phyloP scores from a whole-genome alignment of 2,797 vertebrate species.

The Microcaecilia unicolor region DNA sequence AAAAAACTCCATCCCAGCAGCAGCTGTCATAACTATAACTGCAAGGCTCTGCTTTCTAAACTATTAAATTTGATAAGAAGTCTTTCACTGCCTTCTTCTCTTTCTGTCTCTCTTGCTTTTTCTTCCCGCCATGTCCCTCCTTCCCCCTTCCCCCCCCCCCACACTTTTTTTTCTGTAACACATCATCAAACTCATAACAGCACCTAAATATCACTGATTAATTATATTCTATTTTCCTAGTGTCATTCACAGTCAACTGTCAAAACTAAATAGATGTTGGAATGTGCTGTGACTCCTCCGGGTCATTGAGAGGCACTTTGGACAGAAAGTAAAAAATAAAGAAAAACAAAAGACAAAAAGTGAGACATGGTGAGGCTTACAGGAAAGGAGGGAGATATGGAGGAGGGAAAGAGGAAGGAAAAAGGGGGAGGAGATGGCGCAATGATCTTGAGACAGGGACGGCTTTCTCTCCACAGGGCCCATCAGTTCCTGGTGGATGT shows the following conservation, averaged over 20 bases:
- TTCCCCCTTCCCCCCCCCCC: no score
- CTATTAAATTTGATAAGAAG: constrained; percentile 23
- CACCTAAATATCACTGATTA: constrained; percentile 20
- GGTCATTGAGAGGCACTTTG: neutral
- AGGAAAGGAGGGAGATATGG: neutral
- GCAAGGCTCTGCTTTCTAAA: constrained; percentile 25
- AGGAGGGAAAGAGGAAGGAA: neutral
- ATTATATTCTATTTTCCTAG: constrained; percentile 11
- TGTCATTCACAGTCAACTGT: constrained; percentile 7
- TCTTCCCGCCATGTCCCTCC: no score
- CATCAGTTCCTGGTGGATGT: constrained; percentile 48
- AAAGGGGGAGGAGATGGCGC: constrained; percentile 7
- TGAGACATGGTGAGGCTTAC: neutral
- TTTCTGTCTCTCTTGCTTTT: no score
- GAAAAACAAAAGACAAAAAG: no score
- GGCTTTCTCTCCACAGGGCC: constrained; percentile 31
- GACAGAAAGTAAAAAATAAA: no score
- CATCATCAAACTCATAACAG: constrained; percentile 21
- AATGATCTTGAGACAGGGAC: constrained; percentile 39
- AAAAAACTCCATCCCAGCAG: constrained; percentile 38
- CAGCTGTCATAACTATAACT: constrained; percentile 45
- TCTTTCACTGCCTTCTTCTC: no score
- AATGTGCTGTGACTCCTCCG: neutral
- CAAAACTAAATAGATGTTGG: constrained; percentile 15
- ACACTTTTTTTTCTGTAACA: constrained; percentile 1